phyloP scores from a whole-genome alignment of 2,888 invertebrate species.

The Onthophagus sagittarius region DNA sequence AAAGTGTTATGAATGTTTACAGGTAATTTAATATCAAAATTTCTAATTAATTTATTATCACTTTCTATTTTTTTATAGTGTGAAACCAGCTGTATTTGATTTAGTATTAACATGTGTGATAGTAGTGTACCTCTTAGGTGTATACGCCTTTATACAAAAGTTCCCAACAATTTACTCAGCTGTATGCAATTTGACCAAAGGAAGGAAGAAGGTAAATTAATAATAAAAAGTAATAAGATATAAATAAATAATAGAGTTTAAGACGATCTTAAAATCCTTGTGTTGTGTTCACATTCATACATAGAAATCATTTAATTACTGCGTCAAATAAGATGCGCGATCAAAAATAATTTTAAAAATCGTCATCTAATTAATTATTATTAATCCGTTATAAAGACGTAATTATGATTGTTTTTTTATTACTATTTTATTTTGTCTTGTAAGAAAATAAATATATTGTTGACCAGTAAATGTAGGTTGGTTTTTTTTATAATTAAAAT shows the following conservation, averaged over 20 bases:
- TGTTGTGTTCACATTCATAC: neutral
- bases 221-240: neutral
- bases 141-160: conserved; percentile 77
- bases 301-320: neutral
- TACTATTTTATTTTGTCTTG: neutral
- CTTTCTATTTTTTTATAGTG: conserved; percentile 59
- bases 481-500: neutral
- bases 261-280: neutral
- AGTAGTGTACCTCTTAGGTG: conserved; percentile 72
- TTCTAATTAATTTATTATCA: conserved; percentile 17
- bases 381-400: conserved; percentile 3
- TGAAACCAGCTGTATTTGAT: conserved; percentile 97
- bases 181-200: conserved; percentile 53
- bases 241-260: conserved; percentile 23
- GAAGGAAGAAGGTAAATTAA: conserved; percentile 32
- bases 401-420: conserved; percentile 1
- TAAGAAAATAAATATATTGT: conserved; percentile 9
- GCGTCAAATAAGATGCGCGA: neutral
- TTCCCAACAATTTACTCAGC: conserved; percentile 65
- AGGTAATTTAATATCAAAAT: conserved; percentile 55
- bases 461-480: neutral
- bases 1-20: conserved; percentile 79
- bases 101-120: conserved; percentile 87
- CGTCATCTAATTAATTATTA: conserved; percentile 10
- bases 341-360: neutral